These are phyloP conservation scores for Platyrinchus mystaceus DNA, from an alignment of 2,797 vertebrate species.

Conservation along the genomic window DNA sequence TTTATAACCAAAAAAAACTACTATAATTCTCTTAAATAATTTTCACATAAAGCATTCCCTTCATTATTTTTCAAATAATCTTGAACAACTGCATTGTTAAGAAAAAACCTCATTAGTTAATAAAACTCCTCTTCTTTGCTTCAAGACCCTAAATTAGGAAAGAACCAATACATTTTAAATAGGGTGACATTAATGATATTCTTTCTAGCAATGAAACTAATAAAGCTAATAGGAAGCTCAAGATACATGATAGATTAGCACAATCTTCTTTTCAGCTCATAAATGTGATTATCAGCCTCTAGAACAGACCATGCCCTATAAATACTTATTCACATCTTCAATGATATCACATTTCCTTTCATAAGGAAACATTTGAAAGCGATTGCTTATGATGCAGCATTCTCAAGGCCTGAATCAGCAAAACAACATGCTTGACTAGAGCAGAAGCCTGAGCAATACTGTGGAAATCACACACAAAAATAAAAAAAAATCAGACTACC, in stretches of 20 bases:
- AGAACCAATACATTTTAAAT: slow-evolving; percentile 27
- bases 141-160: slow-evolving; percentile 2
- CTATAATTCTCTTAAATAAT: slow-evolving; percentile 36
- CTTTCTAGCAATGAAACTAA: slow-evolving; percentile 29
- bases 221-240: slow-evolving; percentile 24
- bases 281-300: slow-evolving; percentile 47
- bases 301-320: slow-evolving; percentile 68
- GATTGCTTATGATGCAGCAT: slow-evolving; percentile 78
- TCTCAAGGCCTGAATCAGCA: slow-evolving; percentile 78
- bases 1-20: slow-evolving; percentile 20
- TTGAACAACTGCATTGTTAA: neutral
- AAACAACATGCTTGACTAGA: slow-evolving; percentile 77
- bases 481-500: slow-evolving; percentile 22
- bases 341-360: slow-evolving; percentile 54
- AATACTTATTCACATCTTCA: slow-evolving; percentile 48
- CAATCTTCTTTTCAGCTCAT: slow-evolving; percentile 36
- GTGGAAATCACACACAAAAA: slow-evolving; percentile 56
- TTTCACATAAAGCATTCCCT: slow-evolving; percentile 26
- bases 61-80: slow-evolving; percentile 42
- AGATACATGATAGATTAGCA: slow-evolving; percentile 33
- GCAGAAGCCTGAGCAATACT: slow-evolving; percentile 78
- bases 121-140: slow-evolving; percentile 36
- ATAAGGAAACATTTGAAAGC: slow-evolving; percentile 71
- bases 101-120: neutral
- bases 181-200: neutral